phyloP scores from a whole-genome alignment of 2,113 vertebrate species.

The Neolamprologus devosi region DNA sequence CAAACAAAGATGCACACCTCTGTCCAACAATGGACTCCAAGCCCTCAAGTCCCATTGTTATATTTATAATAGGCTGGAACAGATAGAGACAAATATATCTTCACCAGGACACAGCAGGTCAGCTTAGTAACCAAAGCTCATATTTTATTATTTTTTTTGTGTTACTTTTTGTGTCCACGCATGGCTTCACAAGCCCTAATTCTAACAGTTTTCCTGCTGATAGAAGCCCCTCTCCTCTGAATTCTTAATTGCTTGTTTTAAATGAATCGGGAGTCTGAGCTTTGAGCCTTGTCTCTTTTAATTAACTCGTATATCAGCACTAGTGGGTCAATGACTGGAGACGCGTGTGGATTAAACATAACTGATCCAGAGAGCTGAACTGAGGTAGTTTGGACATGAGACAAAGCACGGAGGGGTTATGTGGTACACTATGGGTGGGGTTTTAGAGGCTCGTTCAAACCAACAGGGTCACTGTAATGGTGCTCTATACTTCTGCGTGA shows the following conservation, averaged over 20 bases:
- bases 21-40: background rate
- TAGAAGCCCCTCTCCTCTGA: background rate
- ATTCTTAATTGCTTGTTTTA: slow-evolving; percentile 4
- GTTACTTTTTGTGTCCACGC: background rate
- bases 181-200: background rate
- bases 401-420: background rate
- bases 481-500: background rate
- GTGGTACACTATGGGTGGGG: background rate
- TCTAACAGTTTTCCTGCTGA: background rate
- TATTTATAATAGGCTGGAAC: background rate
- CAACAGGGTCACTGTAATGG: background rate
- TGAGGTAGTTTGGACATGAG: background rate
- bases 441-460: background rate
- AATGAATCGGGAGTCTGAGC: slow-evolving; percentile 1
- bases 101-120: background rate
- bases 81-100: background rate
- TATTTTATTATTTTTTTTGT: background rate
- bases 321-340: slow-evolving; percentile 29
- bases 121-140: background rate
- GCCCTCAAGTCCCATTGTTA: background rate
- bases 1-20: slow-evolving; percentile 25
- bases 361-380: background rate
- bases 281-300: slow-evolving; percentile 16
- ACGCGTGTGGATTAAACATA: background rate
- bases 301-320: slow-evolving; percentile 37